Evolutionary conservation across 2,797 vertebrate species (phyloP), one percentile per base, ranked within the genome.

Genomic region (Stomatorhinus walkeri): DNA sequence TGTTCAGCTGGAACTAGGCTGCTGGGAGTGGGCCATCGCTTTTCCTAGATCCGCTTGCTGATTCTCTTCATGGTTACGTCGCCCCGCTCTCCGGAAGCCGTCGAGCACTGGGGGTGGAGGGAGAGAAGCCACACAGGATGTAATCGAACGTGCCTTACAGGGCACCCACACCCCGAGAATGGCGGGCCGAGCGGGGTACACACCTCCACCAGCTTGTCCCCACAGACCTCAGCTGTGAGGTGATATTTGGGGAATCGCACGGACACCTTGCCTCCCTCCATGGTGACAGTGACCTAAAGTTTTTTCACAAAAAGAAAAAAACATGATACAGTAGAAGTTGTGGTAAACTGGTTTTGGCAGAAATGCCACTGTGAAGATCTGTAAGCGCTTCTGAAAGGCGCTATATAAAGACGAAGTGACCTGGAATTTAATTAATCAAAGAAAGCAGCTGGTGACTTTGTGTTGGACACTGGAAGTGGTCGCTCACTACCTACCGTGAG

Each of bases 131-230:
- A 85, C 51, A 32, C 19, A 49, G 10, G 16, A 54, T 6, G 52
- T 88, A 72, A 72, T 16, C 1, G 4, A 4, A 68, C 0, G 64
- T 14, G 4, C 64, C 10, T 72, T 72, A 36, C 64, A 2, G 64
- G 14, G 64, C 28, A 4, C 12, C 4, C 28, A 14, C 28, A 8
- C 32, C 36, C 19, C 6, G 72, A 40, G 72, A n/a, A 43, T 2
- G 7, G 1, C 68, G 1, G 36, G 14, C 6, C 1, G n/a, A 0
- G 76, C 0, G 1, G 40, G 5, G n/a, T 16, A 46, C 96, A 96
- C 89, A 98, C 98, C 96, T 97, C 96, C 0, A 97, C 90, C 1
- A 98, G 94, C 88, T 97, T 98, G 61, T 94, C 96, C 0, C 94
- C 95, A 36, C 46, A 43, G 0, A 98, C 93, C 94, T 98, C 97